These are phyloP conservation scores for Fringilla coelebs DNA, from an alignment of 2,797 vertebrate genomes.

Conservation along the genomic window DNA sequence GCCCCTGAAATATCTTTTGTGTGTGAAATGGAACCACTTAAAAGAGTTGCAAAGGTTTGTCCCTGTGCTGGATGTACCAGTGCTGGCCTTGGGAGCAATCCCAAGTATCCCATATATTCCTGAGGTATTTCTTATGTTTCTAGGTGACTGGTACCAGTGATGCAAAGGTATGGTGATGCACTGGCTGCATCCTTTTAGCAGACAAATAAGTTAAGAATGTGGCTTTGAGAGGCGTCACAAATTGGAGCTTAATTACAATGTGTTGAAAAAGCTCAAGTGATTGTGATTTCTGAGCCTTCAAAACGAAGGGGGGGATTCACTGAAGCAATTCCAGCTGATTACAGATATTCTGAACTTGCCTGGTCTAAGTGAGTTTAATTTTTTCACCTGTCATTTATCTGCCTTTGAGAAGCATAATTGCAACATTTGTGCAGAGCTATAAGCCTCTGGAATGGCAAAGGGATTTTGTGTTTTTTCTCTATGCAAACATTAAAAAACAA, in stretches of 20 bases:
- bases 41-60: neutral
- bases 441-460: constrained; percentile 27
- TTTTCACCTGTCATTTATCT: constrained; percentile 59
- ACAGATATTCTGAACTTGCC: constrained; percentile 39
- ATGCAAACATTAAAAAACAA: constrained; percentile 37
- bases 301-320: neutral
- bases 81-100: neutral
- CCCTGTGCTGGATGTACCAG: neutral
- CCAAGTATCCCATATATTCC: neutral
- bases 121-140: neutral
- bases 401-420: constrained; percentile 63
- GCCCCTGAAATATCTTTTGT: neutral
- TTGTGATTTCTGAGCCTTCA: constrained; percentile 28
- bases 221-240: neutral
- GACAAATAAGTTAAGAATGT: neutral
- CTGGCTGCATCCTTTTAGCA: neutral
- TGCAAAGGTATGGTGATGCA: neutral
- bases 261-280: neutral
- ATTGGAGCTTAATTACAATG: constrained; percentile 18
- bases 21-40: neutral
- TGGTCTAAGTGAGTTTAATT: constrained; percentile 60
- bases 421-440: constrained; percentile 53
- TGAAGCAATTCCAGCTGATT: constrained; percentile 58
- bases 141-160: neutral
- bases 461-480: neutral